A percentile compares a stretch with the other conserved stretches of the same genome.
Evolutionary conservation across 1,140 invertebrate genomes (phyloP).

Genomic region (Eciton burchellii): DNA sequence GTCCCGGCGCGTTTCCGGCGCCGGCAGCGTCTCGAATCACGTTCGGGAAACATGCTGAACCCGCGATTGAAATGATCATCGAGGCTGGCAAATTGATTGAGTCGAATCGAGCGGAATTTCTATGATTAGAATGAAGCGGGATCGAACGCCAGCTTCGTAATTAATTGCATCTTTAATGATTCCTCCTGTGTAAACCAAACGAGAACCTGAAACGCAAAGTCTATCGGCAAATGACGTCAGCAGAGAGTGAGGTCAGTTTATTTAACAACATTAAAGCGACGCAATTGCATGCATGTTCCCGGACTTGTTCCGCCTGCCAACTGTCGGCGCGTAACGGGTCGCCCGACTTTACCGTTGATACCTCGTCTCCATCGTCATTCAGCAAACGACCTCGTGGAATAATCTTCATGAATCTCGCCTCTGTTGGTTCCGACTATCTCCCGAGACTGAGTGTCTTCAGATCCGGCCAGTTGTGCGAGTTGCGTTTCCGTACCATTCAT

Average conservation of each 20-base stretch:
- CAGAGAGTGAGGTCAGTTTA: conserved; percentile 10
- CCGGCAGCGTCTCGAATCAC: background rate
- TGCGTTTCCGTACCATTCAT: conserved; percentile 29
- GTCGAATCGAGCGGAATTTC: background rate
- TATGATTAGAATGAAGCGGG: background rate
- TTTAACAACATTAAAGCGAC: background rate
- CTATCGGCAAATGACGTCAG: conserved; percentile 3
- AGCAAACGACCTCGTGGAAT: conserved; percentile 19
- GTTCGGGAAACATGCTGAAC: background rate
- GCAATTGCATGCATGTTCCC: background rate
- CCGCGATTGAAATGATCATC: background rate
- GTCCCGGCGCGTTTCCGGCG: background rate
- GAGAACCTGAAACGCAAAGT: too few species aligned
- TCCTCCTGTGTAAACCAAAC: too few species aligned
- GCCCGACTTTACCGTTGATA: conserved; percentile 53
- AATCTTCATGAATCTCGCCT: conserved; percentile 23
- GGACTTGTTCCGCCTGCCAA: conserved; percentile 17
- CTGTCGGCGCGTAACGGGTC: conserved; percentile 58
- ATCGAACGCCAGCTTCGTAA: background rate
- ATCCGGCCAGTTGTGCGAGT: conserved; percentile 1
- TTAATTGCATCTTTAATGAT: too few species aligned
- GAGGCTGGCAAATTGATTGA: background rate
- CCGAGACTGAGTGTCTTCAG: conserved; percentile 3
- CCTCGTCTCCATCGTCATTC: conserved; percentile 43
- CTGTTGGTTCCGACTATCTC: too few species aligned